Evolutionary conservation across 2,888 invertebrate species (phyloP).

Genomic region (Agriopis leucophaearia): DNA sequence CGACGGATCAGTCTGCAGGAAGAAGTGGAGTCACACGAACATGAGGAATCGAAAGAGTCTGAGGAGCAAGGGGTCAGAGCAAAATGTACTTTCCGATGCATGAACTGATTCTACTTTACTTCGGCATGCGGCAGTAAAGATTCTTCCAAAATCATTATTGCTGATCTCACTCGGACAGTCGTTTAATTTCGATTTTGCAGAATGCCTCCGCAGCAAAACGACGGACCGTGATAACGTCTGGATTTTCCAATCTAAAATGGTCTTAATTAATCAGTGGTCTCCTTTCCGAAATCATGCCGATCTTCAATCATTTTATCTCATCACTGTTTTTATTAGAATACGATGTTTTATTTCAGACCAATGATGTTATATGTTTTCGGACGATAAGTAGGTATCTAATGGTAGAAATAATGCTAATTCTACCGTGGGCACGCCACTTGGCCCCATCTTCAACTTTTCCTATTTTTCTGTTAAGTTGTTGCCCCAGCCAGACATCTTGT

Average conservation of each 20-base stretch:
- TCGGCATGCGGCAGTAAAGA: slow-evolving; percentile 22
- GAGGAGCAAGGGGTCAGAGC: slow-evolving; percentile 72
- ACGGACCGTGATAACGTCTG: not conserved
- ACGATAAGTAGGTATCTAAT: too few species aligned
- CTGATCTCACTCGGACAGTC: slow-evolving; percentile 27
- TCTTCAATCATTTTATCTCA: too few species aligned
- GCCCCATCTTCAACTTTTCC: too few species aligned
- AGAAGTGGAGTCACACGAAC: slow-evolving; percentile 45
- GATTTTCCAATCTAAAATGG: not conserved
- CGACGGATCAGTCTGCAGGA: slow-evolving; percentile 51
- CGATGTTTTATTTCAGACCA: too few species aligned
- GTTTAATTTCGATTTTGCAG: not conserved
- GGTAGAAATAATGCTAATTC: too few species aligned
- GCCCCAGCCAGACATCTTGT: too few species aligned
- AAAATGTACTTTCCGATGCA: slow-evolving; percentile 71
- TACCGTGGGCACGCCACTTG: too few species aligned
- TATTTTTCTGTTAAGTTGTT: too few species aligned
- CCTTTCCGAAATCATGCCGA: not conserved
- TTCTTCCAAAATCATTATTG: slow-evolving; percentile 37
- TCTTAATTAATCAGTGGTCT: not conserved
- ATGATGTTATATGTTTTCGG: too few species aligned
- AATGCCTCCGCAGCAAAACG: not conserved
- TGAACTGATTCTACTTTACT: slow-evolving; percentile 48
- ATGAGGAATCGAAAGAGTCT: slow-evolving; percentile 41
- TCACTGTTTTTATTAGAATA: too few species aligned